Evolutionary conservation across 1,140 invertebrate genomes (phyloP).

Genomic region (Neoseiulus cucumeris): DNA sequence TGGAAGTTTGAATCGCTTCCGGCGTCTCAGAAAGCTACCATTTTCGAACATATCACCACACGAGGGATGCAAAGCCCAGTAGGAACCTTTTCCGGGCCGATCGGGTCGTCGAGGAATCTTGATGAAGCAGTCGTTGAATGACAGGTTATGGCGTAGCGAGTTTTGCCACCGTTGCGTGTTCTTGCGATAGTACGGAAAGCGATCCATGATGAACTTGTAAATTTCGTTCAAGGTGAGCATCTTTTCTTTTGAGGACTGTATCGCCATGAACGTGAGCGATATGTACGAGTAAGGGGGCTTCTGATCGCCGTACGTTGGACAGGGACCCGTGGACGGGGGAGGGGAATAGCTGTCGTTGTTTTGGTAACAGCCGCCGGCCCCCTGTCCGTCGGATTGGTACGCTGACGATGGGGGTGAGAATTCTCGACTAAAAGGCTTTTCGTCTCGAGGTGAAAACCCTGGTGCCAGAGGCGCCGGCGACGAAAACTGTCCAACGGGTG

Average conservation of each 20-base stretch:
- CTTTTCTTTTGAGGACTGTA: constrained; percentile 77
- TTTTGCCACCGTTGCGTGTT: constrained; percentile 76
- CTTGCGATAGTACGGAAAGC: constrained; percentile 71
- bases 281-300: constrained; percentile 96
- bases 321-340: background rate
- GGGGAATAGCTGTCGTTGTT: background rate
- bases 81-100: constrained; percentile 69
- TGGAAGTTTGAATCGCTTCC: constrained; percentile 68
- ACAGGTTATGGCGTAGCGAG: constrained; percentile 62
- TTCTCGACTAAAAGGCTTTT: background rate
- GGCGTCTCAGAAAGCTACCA: constrained; percentile 60
- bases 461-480: background rate
- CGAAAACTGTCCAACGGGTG: background rate
- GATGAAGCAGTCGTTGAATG: constrained; percentile 84
- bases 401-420: background rate
- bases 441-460: background rate
- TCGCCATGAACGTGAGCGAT: constrained; percentile 88
- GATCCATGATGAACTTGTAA: constrained; percentile 75
- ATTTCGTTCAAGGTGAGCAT: constrained; percentile 86
- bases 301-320: constrained; percentile 62
- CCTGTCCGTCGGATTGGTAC: background rate
- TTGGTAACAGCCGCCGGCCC: background rate
- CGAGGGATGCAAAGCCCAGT: constrained; percentile 68
- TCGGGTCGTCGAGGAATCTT: constrained; percentile 74
- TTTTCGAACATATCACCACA: constrained; percentile 92